phyloP scores from a whole-genome alignment of 1,140 invertebrate genomes.

The Nylanderia fulva region DNA sequence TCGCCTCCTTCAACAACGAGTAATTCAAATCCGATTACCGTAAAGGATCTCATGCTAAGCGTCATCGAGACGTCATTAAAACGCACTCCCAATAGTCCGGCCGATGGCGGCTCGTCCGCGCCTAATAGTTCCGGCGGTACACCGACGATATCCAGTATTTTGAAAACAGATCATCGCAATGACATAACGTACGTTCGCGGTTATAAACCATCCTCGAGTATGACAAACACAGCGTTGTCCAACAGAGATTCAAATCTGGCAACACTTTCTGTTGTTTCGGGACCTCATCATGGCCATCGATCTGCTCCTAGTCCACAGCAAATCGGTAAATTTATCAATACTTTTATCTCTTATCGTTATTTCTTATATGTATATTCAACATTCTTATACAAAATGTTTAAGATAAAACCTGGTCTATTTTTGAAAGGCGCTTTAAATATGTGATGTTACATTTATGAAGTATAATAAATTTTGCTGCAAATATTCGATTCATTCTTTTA shows the following conservation, averaged over 20 bases:
- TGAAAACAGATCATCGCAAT: constrained; percentile 86
- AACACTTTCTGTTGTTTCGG: constrained; percentile 89
- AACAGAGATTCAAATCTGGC: constrained; percentile 87
- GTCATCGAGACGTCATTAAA: constrained; percentile 91
- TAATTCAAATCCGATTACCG: constrained; percentile 87
- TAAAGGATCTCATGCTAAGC: constrained; percentile 91
- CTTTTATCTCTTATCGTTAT: background rate
- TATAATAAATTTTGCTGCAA: background rate
- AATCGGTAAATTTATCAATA: constrained; percentile 74
- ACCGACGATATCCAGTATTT: constrained; percentile 89
- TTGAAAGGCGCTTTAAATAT: background rate
- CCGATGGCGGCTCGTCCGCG: constrained; percentile 77
- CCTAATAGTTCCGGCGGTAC: constrained; percentile 85
- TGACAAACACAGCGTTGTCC: constrained; percentile 80
- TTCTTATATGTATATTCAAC: background rate
- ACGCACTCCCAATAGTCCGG: constrained; percentile 85
- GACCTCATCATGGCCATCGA: constrained; percentile 81
- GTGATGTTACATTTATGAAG: background rate
- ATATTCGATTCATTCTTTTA: background rate
- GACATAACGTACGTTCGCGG: constrained; percentile 87
- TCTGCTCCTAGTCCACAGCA: constrained; percentile 83
- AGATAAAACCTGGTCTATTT: background rate
- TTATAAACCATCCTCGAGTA: constrained; percentile 82
- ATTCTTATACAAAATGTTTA: background rate
- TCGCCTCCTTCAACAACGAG: constrained; percentile 85